phyloP scores from a whole-genome alignment of 2,888 invertebrate species.

The Platycheirus albimanus region DNA sequence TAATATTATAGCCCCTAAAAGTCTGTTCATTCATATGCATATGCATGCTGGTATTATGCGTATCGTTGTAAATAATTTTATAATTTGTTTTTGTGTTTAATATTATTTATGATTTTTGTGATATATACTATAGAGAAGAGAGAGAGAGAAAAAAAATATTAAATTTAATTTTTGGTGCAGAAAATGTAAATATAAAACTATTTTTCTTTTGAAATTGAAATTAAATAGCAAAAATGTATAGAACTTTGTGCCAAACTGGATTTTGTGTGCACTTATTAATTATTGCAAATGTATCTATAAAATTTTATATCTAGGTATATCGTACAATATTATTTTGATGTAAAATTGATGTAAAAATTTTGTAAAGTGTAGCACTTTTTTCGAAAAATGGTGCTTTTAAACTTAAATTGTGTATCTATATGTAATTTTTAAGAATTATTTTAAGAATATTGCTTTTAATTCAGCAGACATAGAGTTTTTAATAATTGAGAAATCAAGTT shows the following conservation, averaged over 20 bases:
- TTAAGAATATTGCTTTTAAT: too few relatives aligned
- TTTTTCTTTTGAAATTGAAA: conserved; percentile 1
- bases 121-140: conserved; percentile 15
- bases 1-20: conserved; percentile 26
- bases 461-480: too few relatives aligned
- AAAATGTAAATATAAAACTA: conserved; percentile 7
- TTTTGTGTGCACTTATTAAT: conserved; percentile 47
- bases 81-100: conserved; percentile 22
- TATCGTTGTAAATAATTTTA: conserved; percentile 34
- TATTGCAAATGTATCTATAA: conserved; percentile 18
- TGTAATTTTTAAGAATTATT: neutral
- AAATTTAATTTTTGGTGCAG: neutral
- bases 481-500: neutral
- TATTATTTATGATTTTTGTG: conserved; percentile 41
- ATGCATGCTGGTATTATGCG: conserved; percentile 25
- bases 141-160: neutral
- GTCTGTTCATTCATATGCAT: conserved; percentile 64
- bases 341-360: neutral
- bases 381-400: conserved; percentile 46
- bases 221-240: conserved; percentile 5
- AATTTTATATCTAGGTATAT: conserved; percentile 43
- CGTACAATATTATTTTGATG: neutral
- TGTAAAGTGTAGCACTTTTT: neutral
- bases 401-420: neutral
- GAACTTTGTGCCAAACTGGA: conserved; percentile 36